phyloP scores from a whole-genome alignment of 1,140 invertebrate species.

The Reticulitermes speratus region DNA sequence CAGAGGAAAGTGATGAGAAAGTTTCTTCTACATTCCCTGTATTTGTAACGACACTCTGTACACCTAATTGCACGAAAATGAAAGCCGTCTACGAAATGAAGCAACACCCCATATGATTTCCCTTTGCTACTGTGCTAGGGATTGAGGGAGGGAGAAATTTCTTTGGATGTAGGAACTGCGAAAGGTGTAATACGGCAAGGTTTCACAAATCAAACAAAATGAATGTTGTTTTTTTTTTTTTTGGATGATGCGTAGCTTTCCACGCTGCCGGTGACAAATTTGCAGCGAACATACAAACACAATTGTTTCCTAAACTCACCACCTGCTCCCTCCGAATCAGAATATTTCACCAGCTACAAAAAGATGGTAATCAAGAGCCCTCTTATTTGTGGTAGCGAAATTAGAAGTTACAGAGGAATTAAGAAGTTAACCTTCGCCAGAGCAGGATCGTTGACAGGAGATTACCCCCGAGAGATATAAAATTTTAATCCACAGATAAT shows the following conservation, averaged over 20 bases:
- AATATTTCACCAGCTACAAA: not conserved
- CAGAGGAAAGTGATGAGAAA: not conserved
- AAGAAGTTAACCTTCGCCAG: not conserved
- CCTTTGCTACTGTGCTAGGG: not conserved
- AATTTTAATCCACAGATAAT: too few species aligned
- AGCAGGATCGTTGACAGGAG: not conserved
- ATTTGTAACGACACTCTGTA: not conserved
- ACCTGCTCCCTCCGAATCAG: not conserved
- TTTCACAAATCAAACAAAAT: not conserved
- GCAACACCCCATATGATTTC: not conserved
- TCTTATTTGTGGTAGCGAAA: not conserved
- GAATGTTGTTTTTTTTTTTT: not conserved
- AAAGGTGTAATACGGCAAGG: not conserved
- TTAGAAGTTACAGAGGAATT: not conserved
- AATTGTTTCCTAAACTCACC: not conserved
- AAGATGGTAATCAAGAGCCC: not conserved
- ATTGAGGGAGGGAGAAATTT: not conserved
- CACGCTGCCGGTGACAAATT: too few species aligned
- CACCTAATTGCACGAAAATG: not conserved
- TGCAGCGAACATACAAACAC: too few species aligned
- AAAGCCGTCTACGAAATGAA: not conserved
- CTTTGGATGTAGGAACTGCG: not conserved
- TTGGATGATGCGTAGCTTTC: not conserved
- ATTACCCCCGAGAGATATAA: too few species aligned
- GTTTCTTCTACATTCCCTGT: not conserved